Base-by-base conservation (phyloP, 2,797 vertebrate species). In the Muscicapa comitata region DNA sequence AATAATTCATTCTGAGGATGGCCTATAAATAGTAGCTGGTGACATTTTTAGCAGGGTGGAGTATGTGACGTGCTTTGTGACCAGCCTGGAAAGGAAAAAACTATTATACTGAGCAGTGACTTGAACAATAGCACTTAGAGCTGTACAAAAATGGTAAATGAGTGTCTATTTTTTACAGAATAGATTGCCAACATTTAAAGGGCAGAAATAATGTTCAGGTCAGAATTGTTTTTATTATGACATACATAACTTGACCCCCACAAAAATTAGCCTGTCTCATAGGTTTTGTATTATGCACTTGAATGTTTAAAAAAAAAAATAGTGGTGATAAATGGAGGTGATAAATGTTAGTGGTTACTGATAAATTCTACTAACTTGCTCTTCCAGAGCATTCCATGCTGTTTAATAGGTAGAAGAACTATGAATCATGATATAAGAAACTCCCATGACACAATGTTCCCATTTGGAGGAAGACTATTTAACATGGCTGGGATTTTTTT, bases 11-110 rank as follows among this genome's bases (percentile, higher is more conserved):
- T 38, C n/a, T 40, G 11, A 75, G 40, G 45, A 40, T 1, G 4
- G 25, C 31, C 25, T 75, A 83, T 89, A 95, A 93, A 94, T 84
- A 94, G 79, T 25, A 91, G 43, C 26, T 4, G 9, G 40, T 78
- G 76, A 91, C 76, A 66, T 90, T 72, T 81, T 25, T 94, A 88
- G 42, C 71, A 63, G 94, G 76, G 76, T 91, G 62, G 62, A 42
- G 19, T 53, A 16, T 43, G 62, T 96, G 95, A 95, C 8, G 24
- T 86, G 24, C 55, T 90, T 80, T 81, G 73, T 63, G 53, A 90
- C 70, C 17, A 48, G 40, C 13, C 33, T 61, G 73, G 59, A 73
- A 35, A 92, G 87, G 93, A 81, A 93, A 80, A 88, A 91, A n/a
- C 58, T 72, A 81, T 94, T 95, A 84, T n/a, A 59, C 40, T 23